Conservation (phyloP, 2,797 vertebrate species). For the Schizopygopsis malacanthus region DNA sequence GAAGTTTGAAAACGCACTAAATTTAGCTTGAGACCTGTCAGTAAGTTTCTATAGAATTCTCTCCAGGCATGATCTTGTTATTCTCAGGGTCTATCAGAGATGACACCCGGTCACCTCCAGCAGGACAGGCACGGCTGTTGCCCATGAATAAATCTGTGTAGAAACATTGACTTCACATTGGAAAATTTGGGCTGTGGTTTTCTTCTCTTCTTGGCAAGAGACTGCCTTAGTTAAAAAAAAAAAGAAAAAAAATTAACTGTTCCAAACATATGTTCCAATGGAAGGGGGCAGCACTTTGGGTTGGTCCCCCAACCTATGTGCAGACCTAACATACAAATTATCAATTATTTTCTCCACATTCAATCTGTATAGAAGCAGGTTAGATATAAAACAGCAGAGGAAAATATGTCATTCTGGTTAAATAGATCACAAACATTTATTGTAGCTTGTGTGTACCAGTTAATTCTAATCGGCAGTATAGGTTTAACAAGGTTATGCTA, state of each 20-base stretch:
- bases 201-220: conserved; percentile 63
- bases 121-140: neutral
- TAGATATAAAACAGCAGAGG: conserved; percentile 19
- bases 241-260: conserved; percentile 68
- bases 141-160: conserved; percentile 36
- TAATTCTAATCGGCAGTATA: neutral
- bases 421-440: conserved; percentile 28
- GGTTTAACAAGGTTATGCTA: neutral
- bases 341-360: neutral
- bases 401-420: conserved; percentile 22
- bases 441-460: neutral
- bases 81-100: neutral
- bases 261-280: conserved; percentile 64
- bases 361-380: neutral
- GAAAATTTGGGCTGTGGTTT: conserved; percentile 53
- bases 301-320: conserved; percentile 26
- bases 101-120: conserved; percentile 34
- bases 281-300: conserved; percentile 9
- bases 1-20: conserved; percentile 17
- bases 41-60: neutral
- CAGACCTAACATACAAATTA: conserved; percentile 41
- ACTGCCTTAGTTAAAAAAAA: neutral
- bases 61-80: conserved; percentile 1
- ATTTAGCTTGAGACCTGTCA: neutral
- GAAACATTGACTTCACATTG: conserved; percentile 36